Conservation (phyloP, 2,888 invertebrate species). For the Oconnorella tubifera region DNA sequence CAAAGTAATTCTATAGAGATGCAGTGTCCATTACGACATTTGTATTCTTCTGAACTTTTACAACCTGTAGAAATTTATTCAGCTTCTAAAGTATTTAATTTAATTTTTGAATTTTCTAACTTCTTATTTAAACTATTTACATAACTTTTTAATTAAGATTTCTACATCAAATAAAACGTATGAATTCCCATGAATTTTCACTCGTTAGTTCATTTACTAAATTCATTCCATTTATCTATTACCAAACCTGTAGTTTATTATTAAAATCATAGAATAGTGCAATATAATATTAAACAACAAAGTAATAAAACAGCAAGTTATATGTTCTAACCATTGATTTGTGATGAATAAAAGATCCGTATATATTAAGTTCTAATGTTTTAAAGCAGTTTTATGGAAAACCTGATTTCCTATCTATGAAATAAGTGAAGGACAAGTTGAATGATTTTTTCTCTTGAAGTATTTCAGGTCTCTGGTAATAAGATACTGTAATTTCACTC, state of each 20-base stretch:
- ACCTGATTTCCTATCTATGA: conserved; percentile 10
- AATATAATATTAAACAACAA: no score
- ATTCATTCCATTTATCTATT: neutral
- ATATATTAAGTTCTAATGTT: no score
- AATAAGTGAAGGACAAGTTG: conserved; percentile 16
- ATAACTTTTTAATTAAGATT: no score
- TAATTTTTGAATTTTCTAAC: no score
- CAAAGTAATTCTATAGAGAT: neutral
- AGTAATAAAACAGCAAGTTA: no score
- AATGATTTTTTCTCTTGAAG: conserved; percentile 11
- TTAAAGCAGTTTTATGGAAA: no score
- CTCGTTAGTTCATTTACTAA: neutral
- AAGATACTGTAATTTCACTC: conserved; percentile 11
- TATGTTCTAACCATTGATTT: no score
- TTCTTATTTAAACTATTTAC: no score
- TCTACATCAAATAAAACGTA: no score
- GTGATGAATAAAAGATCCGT: no score
- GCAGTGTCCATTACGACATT: neutral
- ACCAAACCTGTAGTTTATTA: neutral
- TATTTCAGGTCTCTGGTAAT: conserved; percentile 14
- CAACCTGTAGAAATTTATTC: neutral
- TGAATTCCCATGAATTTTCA: neutral
- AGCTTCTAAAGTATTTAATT: no score
- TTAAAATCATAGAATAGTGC: no score
- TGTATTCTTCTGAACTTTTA: neutral